Evolutionary conservation across 92 coral and sea anemone species (phyloP).

Genomic region (Plumapathes pennacea): DNA sequence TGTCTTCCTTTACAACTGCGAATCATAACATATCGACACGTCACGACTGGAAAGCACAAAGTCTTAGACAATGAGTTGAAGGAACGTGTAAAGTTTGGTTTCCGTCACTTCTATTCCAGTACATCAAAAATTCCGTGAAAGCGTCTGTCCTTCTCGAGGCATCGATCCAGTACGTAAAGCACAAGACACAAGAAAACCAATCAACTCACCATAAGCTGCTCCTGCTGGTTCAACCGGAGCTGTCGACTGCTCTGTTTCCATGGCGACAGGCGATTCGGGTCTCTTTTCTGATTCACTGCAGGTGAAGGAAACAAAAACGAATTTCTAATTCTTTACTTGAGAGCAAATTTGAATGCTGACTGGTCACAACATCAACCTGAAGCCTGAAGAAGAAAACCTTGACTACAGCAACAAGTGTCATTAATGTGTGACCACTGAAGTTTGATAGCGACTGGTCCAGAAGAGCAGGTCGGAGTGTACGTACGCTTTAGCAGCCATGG

Average conservation of each 20-base stretch:
- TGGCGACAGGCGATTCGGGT: conserved; percentile 91
- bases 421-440: not conserved
- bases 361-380: no score
- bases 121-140: not conserved
- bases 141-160: not conserved
- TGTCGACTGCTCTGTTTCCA: conserved; percentile 89
- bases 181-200: not conserved
- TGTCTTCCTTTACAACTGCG: conserved; percentile 34
- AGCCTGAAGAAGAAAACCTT: not conserved
- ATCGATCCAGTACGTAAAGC: not conserved
- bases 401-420: not conserved
- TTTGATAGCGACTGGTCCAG: conserved; percentile 17
- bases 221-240: conserved; percentile 54
- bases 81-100: no score
- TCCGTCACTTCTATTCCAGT: not conserved
- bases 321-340: not conserved
- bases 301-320: conserved; percentile 1
- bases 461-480: no score
- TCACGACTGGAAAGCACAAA: not conserved
- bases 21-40: not conserved
- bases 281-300: conserved; percentile 59
- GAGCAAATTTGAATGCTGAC: not conserved
- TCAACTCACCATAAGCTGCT: conserved; percentile 83
- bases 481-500: conserved; percentile 73
- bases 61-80: no score